Evolutionary conservation across 2,113 vertebrate species (phyloP).

Genomic region (Polyodon spathula): DNA sequence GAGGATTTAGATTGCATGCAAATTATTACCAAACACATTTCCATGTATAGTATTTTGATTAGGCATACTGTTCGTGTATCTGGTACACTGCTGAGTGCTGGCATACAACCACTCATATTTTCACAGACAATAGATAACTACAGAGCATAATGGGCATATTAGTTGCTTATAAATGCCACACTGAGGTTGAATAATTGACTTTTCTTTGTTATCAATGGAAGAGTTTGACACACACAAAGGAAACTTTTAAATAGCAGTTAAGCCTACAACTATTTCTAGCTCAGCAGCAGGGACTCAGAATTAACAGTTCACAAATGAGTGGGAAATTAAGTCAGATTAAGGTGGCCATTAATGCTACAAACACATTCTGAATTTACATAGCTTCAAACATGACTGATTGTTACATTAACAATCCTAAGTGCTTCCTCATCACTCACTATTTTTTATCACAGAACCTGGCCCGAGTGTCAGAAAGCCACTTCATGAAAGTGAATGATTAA

Average conservation of each 20-base stretch:
- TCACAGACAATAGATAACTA: conserved; percentile 1
- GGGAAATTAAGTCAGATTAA: conserved; percentile 41
- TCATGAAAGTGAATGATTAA: conserved; percentile 37
- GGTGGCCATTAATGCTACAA: conserved; percentile 34
- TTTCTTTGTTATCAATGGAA: no score
- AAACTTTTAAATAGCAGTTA: not conserved
- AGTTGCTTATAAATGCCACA: not conserved
- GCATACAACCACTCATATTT: not conserved
- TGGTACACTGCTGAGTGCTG: not conserved
- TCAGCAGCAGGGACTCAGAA: conserved; percentile 29
- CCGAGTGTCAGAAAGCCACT: conserved; percentile 7
- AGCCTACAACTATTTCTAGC: not conserved
- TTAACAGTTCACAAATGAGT: conserved; percentile 28
- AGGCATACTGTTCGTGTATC: conserved; percentile 19
- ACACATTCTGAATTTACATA: conserved; percentile 35
- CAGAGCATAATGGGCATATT: conserved; percentile 4
- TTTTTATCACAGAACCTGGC: not conserved
- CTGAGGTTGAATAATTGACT: no score
- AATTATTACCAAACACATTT: conserved; percentile 31
- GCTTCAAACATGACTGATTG: conserved; percentile 37
- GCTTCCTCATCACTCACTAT: conserved; percentile 14
- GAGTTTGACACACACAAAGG: not conserved
- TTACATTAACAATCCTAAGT: conserved; percentile 31
- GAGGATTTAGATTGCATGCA: conserved; percentile 35
- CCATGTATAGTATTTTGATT: conserved; percentile 32